These are phyloP conservation scores for Xiphophorus hellerii DNA, from an alignment of 2,113 vertebrate species.

Conservation along the genomic window DNA sequence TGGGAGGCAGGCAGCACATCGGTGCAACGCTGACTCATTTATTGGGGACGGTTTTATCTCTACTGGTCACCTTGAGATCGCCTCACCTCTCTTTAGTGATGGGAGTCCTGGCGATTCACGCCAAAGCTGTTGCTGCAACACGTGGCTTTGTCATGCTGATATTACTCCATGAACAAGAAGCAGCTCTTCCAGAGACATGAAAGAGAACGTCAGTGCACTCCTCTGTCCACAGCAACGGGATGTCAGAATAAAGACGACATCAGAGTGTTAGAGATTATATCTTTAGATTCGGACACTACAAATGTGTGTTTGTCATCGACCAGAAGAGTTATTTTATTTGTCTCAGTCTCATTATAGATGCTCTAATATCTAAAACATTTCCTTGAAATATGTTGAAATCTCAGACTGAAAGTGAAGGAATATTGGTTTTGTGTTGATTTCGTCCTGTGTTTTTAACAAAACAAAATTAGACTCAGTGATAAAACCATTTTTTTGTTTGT, in stretches of 20 bases:
- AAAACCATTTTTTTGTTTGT: too few relatives aligned
- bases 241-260: conserved; percentile 67
- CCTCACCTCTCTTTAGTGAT: conserved; percentile 57
- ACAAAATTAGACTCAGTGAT: too few relatives aligned
- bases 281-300: neutral
- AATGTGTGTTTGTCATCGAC: neutral
- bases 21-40: conserved; percentile 32
- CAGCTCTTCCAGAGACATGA: conserved; percentile 6
- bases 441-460: too few relatives aligned
- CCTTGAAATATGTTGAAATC: neutral
- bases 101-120: conserved; percentile 57
- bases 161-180: neutral
- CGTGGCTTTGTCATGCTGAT: conserved; percentile 49
- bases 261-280: conserved; percentile 35
- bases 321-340: neutral
- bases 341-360: neutral
- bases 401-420: neutral
- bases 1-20: conserved; percentile 38
- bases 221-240: conserved; percentile 35
- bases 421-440: neutral
- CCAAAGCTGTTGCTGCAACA: conserved; percentile 1
- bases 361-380: neutral
- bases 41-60: conserved; percentile 59
- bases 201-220: conserved; percentile 45
- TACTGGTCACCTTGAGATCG: conserved; percentile 44